Evolutionary conservation across 2,888 invertebrate species (phyloP).

Genomic region (Drosophila gaucha): DNA sequence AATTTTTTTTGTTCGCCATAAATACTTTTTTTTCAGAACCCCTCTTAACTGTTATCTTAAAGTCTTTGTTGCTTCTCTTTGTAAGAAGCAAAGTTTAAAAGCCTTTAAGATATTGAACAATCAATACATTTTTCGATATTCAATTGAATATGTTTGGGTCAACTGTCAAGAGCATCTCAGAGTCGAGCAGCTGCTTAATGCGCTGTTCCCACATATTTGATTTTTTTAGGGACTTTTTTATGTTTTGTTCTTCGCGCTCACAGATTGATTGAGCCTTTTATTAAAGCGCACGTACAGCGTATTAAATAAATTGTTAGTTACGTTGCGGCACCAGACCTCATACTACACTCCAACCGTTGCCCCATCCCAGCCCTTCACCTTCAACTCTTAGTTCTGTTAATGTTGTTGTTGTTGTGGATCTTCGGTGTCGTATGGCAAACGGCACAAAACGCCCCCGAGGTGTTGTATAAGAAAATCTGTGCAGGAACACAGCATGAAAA

Average conservation of each 20-base stretch:
- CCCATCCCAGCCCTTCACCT: constrained; percentile 55
- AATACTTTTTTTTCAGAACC: not conserved
- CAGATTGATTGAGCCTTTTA: constrained; percentile 81
- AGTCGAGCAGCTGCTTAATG: constrained; percentile 49
- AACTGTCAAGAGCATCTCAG: constrained; percentile 48
- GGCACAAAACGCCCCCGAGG: constrained; percentile 76
- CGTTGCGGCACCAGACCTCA: constrained; percentile 63
- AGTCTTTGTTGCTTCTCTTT: not conserved
- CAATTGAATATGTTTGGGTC: constrained; percentile 10
- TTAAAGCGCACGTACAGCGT: constrained; percentile 83
- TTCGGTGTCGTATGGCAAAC: constrained; percentile 74
- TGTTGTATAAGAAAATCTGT: constrained; percentile 71
- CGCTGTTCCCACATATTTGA: constrained; percentile 47
- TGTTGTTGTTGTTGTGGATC: constrained; percentile 29
- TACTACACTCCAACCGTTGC: constrained; percentile 24
- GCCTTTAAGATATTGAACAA: not conserved
- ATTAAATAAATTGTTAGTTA: constrained; percentile 84
- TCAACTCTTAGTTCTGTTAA: constrained; percentile 31
- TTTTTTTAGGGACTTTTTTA: constrained; percentile 34
- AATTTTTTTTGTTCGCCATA: not conserved
- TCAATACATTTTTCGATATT: not conserved
- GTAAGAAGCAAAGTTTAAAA: too few species aligned
- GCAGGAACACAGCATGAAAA: constrained; percentile 56
- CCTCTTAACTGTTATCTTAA: not conserved
- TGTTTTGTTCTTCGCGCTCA: constrained; percentile 54